Conservation (phyloP, 1,140 invertebrate genomes). For the Bilobella aurantiaca region DNA sequence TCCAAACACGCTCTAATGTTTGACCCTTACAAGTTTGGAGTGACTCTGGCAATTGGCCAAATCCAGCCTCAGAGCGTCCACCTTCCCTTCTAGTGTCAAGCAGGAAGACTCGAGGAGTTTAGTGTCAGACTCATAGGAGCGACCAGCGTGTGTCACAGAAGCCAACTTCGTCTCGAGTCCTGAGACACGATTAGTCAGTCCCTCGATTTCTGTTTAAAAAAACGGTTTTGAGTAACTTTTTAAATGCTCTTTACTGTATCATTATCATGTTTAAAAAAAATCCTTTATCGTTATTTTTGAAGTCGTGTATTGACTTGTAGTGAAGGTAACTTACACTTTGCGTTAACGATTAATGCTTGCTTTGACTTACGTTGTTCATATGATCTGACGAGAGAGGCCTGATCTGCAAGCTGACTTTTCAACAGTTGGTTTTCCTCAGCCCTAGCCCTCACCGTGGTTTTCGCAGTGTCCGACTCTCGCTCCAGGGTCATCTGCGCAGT, state of each 20-base stretch:
- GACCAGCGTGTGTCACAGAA: conserved; percentile 6
- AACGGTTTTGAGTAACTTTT: no score
- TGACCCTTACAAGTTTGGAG: conserved; percentile 23
- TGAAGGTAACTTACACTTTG: neutral
- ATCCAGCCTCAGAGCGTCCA: conserved; percentile 23
- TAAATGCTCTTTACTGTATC: no score
- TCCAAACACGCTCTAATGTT: neutral
- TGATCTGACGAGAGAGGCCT: conserved; percentile 15
- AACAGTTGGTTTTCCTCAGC: conserved; percentile 18
- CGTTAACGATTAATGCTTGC: neutral
- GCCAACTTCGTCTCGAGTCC: conserved; percentile 19
- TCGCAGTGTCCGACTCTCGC: conserved; percentile 18
- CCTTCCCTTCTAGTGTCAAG: conserved; percentile 20
- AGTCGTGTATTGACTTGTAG: no score
- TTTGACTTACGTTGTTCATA: conserved; percentile 29
- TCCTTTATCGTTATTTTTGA: no score
- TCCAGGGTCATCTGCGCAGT: conserved; percentile 18
- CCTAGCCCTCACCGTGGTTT: conserved; percentile 12
- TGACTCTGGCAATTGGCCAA: conserved; percentile 20
- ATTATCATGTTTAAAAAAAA: no score
- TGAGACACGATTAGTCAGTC: conserved; percentile 14
- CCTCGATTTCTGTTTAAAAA: conserved; percentile 21
- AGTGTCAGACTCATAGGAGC: conserved; percentile 13
- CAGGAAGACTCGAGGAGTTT: conserved; percentile 18
- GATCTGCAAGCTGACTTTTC: conserved; percentile 16